Evolutionary conservation across 1,140 invertebrate species (phyloP).

Genomic region (Maniola jurtina): DNA sequence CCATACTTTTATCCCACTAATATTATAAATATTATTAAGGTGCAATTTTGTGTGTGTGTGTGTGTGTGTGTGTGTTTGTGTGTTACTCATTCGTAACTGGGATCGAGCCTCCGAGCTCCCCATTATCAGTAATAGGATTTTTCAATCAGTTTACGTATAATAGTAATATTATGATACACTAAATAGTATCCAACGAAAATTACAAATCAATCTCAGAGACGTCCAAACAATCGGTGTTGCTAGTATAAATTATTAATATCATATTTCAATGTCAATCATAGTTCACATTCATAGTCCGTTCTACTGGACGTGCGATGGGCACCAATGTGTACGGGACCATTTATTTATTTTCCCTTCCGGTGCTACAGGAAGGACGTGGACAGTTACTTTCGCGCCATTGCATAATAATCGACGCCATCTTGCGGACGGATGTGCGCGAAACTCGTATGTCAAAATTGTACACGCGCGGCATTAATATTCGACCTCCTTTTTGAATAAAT

Average conservation of each 20-base stretch:
- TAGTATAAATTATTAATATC: constrained; percentile 24
- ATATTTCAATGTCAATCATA: constrained; percentile 36
- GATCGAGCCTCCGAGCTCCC: no score
- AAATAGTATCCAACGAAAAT: no score
- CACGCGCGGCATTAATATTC: constrained; percentile 11
- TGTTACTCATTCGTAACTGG: no score
- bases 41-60: no score
- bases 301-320: constrained; percentile 21
- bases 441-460: constrained; percentile 19
- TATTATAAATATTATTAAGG: no score
- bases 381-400: constrained; percentile 69
- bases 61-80: no score
- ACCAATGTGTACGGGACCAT: constrained; percentile 16
- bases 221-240: constrained; percentile 17
- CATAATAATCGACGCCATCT: constrained; percentile 64
- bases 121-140: no score
- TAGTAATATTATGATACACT: no score
- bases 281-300: constrained; percentile 27
- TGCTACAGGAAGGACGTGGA: constrained; percentile 55
- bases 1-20: no score
- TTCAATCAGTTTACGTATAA: no score
- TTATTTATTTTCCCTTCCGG: constrained; percentile 46
- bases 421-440: constrained; percentile 30
- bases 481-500: constrained; percentile 13
- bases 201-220: background rate